Evolutionary conservation across 2,888 invertebrate species (phyloP).

Genomic region (Andrena dorsata): DNA sequence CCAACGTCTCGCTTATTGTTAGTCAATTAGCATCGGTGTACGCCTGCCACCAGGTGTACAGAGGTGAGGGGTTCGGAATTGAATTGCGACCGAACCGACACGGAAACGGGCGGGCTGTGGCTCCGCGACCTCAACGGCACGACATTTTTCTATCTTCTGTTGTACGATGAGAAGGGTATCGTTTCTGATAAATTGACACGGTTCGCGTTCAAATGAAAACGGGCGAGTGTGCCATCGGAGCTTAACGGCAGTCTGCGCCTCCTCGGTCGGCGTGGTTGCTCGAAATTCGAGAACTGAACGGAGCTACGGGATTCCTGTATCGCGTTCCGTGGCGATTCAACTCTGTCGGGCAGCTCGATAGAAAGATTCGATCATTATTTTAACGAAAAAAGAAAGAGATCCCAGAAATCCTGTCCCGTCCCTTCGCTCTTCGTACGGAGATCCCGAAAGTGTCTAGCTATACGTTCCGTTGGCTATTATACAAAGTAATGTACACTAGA

Average conservation of each 20-base stretch:
- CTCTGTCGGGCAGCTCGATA: conserved; percentile 32
- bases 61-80: conserved; percentile 69
- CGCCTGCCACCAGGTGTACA: conserved; percentile 20
- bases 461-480: conserved; percentile 56
- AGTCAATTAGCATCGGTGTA: too few relatives aligned
- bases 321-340: conserved; percentile 18
- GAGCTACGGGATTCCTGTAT: conserved; percentile 27
- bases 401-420: conserved; percentile 21
- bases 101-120: conserved; percentile 36
- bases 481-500: conserved; percentile 63
- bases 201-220: conserved; percentile 62
- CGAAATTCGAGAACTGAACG: conserved; percentile 45
- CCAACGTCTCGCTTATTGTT: too few relatives aligned
- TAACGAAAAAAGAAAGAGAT: conserved; percentile 4
- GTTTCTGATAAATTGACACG: conserved; percentile 70
- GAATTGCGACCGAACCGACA: conserved; percentile 51
- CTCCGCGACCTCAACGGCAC: background rate
- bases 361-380: conserved; percentile 8
- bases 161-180: conserved; percentile 24
- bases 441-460: conserved; percentile 61
- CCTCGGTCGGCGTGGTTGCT: background rate
- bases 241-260: conserved; percentile 24
- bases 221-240: conserved; percentile 8
- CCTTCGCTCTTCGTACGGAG: conserved; percentile 41
- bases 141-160: conserved; percentile 9